Conservation (phyloP, 2,113 vertebrate species). For the Apodemus speciosus region DNA sequence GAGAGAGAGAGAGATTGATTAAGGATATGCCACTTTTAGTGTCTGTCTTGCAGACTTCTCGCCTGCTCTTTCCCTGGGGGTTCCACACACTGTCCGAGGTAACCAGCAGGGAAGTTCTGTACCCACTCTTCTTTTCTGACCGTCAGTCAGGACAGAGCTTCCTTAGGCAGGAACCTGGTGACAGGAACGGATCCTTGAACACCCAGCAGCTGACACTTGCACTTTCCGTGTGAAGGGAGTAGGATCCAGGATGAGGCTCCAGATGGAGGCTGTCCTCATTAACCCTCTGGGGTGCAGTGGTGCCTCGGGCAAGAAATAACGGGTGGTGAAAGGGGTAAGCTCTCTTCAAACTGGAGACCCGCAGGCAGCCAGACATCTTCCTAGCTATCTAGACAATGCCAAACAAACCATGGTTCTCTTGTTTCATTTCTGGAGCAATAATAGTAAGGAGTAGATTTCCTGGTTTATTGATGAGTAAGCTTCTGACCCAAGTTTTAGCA, state of each 20-base stretch:
- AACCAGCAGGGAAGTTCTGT: neutral
- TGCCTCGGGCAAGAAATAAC: neutral
- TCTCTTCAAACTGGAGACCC: neutral
- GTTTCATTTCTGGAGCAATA: constrained; percentile 20
- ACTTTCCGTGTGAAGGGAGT: constrained; percentile 7
- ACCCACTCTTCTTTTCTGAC: constrained; percentile 3
- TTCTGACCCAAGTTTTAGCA: neutral
- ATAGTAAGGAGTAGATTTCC: neutral
- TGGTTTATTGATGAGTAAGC: neutral
- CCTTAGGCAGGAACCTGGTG: neutral
- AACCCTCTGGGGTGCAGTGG: neutral
- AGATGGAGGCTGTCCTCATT: constrained; percentile 3
- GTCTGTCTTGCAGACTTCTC: neutral
- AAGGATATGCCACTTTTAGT: neutral
- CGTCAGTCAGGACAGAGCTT: neutral
- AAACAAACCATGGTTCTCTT: neutral
- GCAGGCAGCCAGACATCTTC: neutral
- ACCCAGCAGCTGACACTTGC: neutral
- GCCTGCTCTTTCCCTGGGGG: neutral
- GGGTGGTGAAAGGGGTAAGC: neutral
- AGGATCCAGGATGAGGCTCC: neutral
- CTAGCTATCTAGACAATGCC: neutral
- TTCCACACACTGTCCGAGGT: neutral
- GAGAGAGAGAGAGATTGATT: neutral
- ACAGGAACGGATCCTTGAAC: neutral